Base-by-base conservation (phyloP, 2,113 vertebrate species). In the Oreocharis arfaki region DNA sequence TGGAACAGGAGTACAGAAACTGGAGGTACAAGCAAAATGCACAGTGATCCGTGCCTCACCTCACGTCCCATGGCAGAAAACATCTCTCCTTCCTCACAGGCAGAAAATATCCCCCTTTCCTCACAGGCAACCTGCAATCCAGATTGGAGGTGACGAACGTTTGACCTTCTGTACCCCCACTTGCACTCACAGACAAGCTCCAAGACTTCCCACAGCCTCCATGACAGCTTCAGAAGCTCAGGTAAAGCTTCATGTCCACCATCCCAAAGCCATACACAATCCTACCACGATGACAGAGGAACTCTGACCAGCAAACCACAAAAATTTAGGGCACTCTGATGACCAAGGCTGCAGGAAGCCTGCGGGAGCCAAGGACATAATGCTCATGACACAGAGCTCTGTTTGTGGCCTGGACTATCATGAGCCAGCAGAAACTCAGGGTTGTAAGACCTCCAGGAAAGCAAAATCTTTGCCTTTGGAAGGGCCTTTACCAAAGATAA, bases 1-100 rank as follows among this genome's bases (percentile, higher is more conserved):
- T 7, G 2, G 33, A 35, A n/a, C 10, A 18, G 39, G 2, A 32
- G 24, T 1, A 13, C 0, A 70, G 56, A 61, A 55, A 35, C 49
- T 88, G 1, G 0, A 50, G 33, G 77, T 17, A 8, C 3, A 15
- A 68, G 13, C 0, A 2, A 32, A 13, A 59, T 1, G 16, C 21
- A 18, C 26, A 37, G 39, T 11, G 10, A 24, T 3, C n/a, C 0
- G 0, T 7, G 30, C 61, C 41, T 44, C 30, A 46, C 41, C 24
- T 56, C 35, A 23, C 57, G 46, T 26, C 56, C 1, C 1, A 11
- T 0, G 10, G 30, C 21, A 69, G 55, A 61, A 83, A 69, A 83
- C 47, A 76, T 32, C 30, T 24, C 28, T 47, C 30, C 23, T 24
- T 56, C 33, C n/a, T 61, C 64, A 69, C 15, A 53, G 6, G 9